Conservation (phyloP, 2,113 vertebrate species). For the Aviceda subcristata region DNA sequence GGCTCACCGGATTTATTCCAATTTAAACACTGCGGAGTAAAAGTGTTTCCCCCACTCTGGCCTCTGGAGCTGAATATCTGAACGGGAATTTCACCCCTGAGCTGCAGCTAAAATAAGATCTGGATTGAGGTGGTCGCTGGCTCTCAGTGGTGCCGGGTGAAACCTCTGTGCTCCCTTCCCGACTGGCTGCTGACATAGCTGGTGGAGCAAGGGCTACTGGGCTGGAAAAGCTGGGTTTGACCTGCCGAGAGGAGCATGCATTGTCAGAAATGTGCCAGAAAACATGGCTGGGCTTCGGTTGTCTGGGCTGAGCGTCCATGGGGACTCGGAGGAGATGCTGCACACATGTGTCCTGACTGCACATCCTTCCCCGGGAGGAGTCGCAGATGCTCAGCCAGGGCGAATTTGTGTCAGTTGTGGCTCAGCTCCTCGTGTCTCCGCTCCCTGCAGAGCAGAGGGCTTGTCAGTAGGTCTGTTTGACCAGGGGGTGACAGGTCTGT, state of each 20-base stretch:
- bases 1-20: background rate
- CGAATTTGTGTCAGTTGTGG: background rate
- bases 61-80: slow-evolving; percentile 37
- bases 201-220: background rate
- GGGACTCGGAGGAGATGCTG: background rate
- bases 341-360: rapidly evolving
- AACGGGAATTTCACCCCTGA: background rate
- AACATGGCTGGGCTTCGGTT: background rate
- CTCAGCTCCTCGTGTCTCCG: background rate
- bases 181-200: rapidly evolving
- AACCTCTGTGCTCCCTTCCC: rapidly evolving
- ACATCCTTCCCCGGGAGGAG: background rate
- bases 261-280: rapidly evolving
- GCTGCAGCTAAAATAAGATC: slow-evolving; percentile 47
- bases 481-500: rapidly evolving
- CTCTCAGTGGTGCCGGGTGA: rapidly evolving
- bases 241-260: background rate
- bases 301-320: background rate
- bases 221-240: background rate
- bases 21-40: background rate
- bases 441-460: background rate
- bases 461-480: background rate
- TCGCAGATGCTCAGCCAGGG: background rate
- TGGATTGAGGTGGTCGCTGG: background rate
- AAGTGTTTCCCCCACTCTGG: slow-evolving; percentile 25